Evolutionary conservation across 2,113 vertebrate genomes (phyloP).

Genomic region (Malurus elegans): DNA sequence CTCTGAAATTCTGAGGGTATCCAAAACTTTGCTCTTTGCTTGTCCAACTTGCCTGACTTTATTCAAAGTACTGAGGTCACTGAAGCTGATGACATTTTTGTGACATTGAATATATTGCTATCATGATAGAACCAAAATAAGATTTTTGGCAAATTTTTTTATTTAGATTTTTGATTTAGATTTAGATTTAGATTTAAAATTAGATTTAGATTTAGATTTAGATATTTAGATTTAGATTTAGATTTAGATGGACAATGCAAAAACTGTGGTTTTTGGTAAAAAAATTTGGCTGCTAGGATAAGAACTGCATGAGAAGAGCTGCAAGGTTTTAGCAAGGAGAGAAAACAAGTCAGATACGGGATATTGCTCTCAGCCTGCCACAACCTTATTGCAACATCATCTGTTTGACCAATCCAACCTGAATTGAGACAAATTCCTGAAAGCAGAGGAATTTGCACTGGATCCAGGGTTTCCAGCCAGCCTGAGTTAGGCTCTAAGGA

Average conservation of each 20-base stretch:
- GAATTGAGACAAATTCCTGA: neutral
- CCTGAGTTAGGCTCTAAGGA: neutral
- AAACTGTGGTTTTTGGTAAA: fast-evolving
- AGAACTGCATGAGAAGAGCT: neutral
- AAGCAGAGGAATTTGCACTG: neutral
- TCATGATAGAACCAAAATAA: neutral
- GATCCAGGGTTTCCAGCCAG: neutral
- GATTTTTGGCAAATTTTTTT: neutral
- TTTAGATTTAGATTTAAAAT: too few species aligned
- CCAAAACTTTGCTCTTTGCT: neutral
- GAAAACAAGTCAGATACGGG: neutral
- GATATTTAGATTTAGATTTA: too few species aligned
- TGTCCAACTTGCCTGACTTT: neutral
- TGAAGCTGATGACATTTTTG: neutral
- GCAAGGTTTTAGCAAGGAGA: neutral
- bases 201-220: too few species aligned
- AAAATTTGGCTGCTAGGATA: neutral
- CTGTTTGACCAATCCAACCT: neutral
- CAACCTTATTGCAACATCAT: neutral
- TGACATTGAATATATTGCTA: neutral
- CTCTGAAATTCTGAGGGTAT: neutral
- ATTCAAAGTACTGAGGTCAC: neutral
- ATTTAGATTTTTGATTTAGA: neutral
- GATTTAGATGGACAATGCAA: too few species aligned
- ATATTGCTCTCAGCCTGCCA: neutral